A percentile compares a stretch with the other conserved stretches of the same genome.
These are phyloP conservation scores for Plebejus melissa DNA, from an alignment of 2,888 invertebrate species.

Conservation along the genomic window DNA sequence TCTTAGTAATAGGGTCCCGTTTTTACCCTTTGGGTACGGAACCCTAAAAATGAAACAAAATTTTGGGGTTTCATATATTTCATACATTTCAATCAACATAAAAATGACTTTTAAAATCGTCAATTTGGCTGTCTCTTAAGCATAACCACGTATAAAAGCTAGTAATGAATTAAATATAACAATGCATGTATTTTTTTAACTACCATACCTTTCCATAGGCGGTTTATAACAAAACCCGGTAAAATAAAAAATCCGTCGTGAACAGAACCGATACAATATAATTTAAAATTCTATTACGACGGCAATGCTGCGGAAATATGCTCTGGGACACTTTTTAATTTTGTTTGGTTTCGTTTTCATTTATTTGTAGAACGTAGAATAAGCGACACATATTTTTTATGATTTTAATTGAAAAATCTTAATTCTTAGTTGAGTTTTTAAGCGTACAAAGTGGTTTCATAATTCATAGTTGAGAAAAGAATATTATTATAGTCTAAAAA, in stretches of 20 bases:
- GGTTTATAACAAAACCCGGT: neutral
- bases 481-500: too few species aligned
- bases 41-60: too few species aligned
- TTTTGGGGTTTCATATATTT: too few species aligned
- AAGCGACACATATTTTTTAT: neutral
- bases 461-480: neutral
- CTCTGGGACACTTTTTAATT: constrained; percentile 12
- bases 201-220: neutral
- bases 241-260: neutral
- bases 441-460: neutral
- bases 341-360: constrained; percentile 8
- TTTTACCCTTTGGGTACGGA: too few species aligned
- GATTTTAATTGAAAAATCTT: neutral
- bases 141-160: neutral
- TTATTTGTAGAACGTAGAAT: neutral
- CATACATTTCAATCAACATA: too few species aligned
- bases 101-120: too few species aligned
- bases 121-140: too few species aligned
- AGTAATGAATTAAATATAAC: neutral
- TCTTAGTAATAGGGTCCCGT: too few species aligned
- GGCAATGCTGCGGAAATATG: constrained; percentile 1
- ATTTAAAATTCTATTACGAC: constrained; percentile 11
- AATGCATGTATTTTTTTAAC: neutral
- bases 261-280: constrained; percentile 13
- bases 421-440: neutral